A percentile compares a stretch with the other conserved stretches of the same genome.
phyloP scores from a whole-genome alignment of 92 coral and sea anemone genomes.

The Porites rus region DNA sequence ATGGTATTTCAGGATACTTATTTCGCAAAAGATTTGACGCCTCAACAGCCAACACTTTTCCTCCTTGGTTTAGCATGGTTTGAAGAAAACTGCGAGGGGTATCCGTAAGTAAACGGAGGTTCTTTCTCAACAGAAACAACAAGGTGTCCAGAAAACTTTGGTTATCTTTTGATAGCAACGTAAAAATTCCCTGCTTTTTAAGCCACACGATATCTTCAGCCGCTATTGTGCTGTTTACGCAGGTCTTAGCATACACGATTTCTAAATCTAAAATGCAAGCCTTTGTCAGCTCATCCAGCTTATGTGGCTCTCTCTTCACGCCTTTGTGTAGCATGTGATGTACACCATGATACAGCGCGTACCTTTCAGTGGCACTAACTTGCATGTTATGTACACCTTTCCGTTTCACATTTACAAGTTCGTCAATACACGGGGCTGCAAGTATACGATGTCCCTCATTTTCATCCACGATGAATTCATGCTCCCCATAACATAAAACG shows the following conservation, averaged over 20 bases:
- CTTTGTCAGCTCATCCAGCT: not conserved
- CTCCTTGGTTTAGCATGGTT: slow-evolving; percentile 21
- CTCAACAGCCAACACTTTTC: not conserved
- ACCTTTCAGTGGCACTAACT: not conserved
- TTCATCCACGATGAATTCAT: slow-evolving; percentile 38
- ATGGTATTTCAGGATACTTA: slow-evolving; percentile 24
- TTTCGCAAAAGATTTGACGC: slow-evolving; percentile 21
- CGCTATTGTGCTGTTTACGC: not conserved
- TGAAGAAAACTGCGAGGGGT: not conserved
- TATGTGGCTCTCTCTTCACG: not conserved
- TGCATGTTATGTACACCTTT: not conserved
- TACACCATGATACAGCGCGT: slow-evolving; percentile 21
- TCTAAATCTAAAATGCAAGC: slow-evolving; percentile 5
- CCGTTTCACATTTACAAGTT: slow-evolving; percentile 31
- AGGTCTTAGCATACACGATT: slow-evolving; percentile 17
- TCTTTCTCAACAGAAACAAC: slow-evolving; percentile 10
- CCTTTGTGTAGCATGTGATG: slow-evolving; percentile 5
- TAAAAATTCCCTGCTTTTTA: not conserved
- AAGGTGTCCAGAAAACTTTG: not conserved
- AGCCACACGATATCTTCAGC: slow-evolving; percentile 5
- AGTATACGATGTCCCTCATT: slow-evolving; percentile 58
- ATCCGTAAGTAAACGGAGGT: not conserved
- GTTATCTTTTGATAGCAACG: not conserved
- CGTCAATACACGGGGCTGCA: slow-evolving; percentile 32
- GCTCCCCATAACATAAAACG: slow-evolving; percentile 16